These are phyloP conservation scores for Hemithea aestivaria DNA, from an alignment of 2,888 invertebrate genomes.

Conservation along the genomic window DNA sequence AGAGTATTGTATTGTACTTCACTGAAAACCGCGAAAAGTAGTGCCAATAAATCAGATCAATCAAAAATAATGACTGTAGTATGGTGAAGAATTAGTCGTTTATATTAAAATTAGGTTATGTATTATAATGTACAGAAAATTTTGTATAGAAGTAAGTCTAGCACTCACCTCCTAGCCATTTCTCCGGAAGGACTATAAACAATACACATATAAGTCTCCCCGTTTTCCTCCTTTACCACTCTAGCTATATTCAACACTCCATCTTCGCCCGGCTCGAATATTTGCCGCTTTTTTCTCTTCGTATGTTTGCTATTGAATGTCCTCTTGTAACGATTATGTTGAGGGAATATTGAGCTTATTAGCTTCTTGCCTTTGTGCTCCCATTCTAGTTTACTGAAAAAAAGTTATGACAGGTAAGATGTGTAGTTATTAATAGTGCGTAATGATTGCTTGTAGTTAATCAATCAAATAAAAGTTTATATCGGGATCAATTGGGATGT, in stretches of 20 bases:
- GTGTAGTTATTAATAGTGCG: neutral
- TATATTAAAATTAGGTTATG: too few relatives aligned
- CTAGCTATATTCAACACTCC: constrained; percentile 81
- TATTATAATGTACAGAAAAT: too few relatives aligned
- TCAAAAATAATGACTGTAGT: too few relatives aligned
- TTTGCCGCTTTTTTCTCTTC: constrained; percentile 55
- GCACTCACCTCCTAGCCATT: constrained; percentile 83
- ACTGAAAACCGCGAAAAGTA: too few relatives aligned
- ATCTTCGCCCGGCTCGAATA: constrained; percentile 61
- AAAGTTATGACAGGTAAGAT: neutral
- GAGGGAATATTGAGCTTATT: constrained; percentile 49
- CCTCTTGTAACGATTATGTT: constrained; percentile 59
- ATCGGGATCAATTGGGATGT: too few relatives aligned
- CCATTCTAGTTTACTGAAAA: constrained; percentile 66
- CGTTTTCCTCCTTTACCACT: constrained; percentile 82
- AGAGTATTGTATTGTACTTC: too few relatives aligned
- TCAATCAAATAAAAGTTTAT: too few relatives aligned
- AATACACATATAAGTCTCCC: constrained; percentile 89
- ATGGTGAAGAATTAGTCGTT: too few relatives aligned
- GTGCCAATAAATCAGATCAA: too few relatives aligned
- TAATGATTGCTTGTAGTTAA: too few relatives aligned
- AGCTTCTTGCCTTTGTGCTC: constrained; percentile 68
- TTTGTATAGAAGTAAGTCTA: too few relatives aligned
- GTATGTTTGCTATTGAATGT: constrained; percentile 36
- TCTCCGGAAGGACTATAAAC: constrained; percentile 87